phyloP scores from a whole-genome alignment of 2,797 vertebrate species.

The Emydoidea blandingii region DNA sequence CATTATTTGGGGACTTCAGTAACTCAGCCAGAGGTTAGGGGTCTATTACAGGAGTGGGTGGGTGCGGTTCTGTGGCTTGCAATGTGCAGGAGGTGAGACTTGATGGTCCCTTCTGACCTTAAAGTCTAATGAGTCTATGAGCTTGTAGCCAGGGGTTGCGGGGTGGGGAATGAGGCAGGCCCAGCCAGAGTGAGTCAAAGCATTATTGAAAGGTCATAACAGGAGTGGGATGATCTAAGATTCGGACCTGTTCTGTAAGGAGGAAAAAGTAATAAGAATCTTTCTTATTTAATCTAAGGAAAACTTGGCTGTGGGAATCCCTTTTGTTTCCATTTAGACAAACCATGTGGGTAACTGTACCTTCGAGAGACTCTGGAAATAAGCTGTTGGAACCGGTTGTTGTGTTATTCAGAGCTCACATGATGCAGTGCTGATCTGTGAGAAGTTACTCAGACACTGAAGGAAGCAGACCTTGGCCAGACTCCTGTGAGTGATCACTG shows the following conservation, averaged over 20 bases:
- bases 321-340: neutral
- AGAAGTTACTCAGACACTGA: no score
- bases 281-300: neutral
- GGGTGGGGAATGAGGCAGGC: neutral
- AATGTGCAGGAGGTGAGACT: neutral
- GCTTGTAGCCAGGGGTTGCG: neutral
- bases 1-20: neutral
- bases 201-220: neutral
- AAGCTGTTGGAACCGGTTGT: no score
- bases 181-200: fast-evolving
- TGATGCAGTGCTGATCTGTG: no score
- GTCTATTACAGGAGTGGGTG: neutral
- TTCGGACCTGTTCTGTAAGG: neutral
- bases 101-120: neutral
- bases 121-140: neutral
- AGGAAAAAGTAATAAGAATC: neutral
- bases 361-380: no score
- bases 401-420: no score
- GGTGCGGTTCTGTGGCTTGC: neutral
- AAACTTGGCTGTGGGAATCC: neutral
- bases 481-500: no score
- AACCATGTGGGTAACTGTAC: neutral
- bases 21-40: neutral
- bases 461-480: no score
- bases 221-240: neutral